Evolutionary conservation across 2,797 vertebrate genomes (phyloP).

Genomic region (Lindbergichthys nudifrons): DNA sequence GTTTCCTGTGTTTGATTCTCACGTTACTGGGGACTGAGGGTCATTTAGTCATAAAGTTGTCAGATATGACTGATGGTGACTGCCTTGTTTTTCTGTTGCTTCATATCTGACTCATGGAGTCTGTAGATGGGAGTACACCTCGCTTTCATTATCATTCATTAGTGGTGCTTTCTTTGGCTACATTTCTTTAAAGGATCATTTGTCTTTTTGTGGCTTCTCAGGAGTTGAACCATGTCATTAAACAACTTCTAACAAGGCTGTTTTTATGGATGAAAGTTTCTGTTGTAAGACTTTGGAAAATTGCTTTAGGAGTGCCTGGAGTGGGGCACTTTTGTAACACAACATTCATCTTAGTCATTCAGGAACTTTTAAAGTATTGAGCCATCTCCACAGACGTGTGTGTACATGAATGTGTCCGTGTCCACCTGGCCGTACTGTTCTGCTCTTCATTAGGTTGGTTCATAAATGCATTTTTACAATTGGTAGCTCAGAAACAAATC

Average conservation of each 20-base stretch:
- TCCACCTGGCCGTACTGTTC: not conserved
- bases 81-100: constrained; percentile 6
- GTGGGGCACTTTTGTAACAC: not conserved
- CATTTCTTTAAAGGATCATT: not conserved
- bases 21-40: constrained; percentile 2
- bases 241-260: not conserved
- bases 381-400: not conserved
- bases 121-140: not conserved
- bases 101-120: constrained; percentile 34
- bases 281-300: not conserved
- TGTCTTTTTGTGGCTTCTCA: constrained; percentile 10
- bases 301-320: not conserved
- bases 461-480: not conserved
- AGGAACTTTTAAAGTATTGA: not conserved
- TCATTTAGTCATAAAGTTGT: constrained; percentile 22
- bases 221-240: constrained; percentile 18
- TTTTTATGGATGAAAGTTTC: not conserved
- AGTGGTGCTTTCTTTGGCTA: not conserved
- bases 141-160: not conserved
- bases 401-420: not conserved
- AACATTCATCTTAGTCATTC: constrained; percentile 13
- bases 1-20: not conserved
- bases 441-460: not conserved
- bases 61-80: constrained; percentile 35
- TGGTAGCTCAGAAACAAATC: too few relatives aligned